Conservation (phyloP, 2,888 invertebrate genomes). For the Clistopyga incitator region DNA sequence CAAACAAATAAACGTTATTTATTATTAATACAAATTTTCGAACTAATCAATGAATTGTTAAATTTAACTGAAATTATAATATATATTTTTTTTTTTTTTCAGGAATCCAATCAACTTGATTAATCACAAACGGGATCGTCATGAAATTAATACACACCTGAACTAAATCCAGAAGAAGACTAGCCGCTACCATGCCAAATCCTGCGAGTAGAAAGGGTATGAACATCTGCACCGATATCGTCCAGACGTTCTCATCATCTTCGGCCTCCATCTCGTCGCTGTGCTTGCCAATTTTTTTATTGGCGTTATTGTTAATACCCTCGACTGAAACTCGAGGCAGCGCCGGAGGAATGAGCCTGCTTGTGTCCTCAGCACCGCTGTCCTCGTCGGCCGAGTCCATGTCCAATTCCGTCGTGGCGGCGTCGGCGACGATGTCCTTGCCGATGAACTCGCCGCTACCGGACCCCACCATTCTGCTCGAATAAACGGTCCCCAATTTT, state of each 20-base stretch:
- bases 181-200: conserved; percentile 96
- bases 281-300: conserved; percentile 63
- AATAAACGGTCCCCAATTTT: conserved; percentile 67
- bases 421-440: conserved; percentile 75
- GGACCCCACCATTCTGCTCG: conserved; percentile 80
- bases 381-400: conserved; percentile 76
- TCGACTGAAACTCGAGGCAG: conserved; percentile 64
- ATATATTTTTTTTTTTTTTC: no score
- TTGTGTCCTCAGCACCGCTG: conserved; percentile 74
- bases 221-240: conserved; percentile 92
- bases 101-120: no score
- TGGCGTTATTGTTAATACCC: conserved; percentile 61
- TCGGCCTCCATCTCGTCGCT: conserved; percentile 63
- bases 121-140: neutral
- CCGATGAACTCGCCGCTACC: conserved; percentile 78
- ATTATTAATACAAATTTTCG: no score
- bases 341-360: conserved; percentile 74
- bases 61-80: no score
- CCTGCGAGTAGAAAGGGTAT: conserved; percentile 94
- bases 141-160: conserved; percentile 85
- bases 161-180: conserved; percentile 92
- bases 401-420: conserved; percentile 77
- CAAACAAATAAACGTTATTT: no score
- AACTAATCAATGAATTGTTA: no score
- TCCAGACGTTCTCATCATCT: conserved; percentile 87